A percentile compares a stretch with the other conserved stretches of the same genome.
Evolutionary conservation across 2,888 invertebrate species (phyloP).

Genomic region (Limenitis camilla): DNA sequence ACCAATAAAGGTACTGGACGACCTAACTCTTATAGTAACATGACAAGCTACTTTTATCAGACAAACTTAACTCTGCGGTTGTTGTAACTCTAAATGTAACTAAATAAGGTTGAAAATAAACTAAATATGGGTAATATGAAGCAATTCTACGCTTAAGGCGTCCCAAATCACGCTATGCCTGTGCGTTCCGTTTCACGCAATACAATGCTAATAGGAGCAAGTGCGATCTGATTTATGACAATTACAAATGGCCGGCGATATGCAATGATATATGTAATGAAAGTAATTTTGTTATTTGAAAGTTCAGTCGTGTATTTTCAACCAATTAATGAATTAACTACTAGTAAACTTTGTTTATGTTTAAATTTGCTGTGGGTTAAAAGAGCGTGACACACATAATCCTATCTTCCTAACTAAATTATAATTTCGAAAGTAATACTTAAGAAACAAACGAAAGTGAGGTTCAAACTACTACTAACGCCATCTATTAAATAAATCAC

Average conservation of each 20-base stretch:
- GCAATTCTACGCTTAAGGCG: conserved; percentile 49
- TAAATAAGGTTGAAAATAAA: conserved; percentile 16
- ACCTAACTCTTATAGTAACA: conserved; percentile 34
- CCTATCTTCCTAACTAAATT: too few relatives aligned
- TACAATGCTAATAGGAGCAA: conserved; percentile 63
- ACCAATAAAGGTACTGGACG: conserved; percentile 32
- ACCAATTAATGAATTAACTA: not conserved
- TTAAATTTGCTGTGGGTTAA: too few relatives aligned
- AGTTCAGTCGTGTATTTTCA: not conserved
- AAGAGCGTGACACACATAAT: too few relatives aligned
- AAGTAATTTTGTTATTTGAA: conserved; percentile 24
- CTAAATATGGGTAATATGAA: conserved; percentile 17
- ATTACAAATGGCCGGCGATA: conserved; percentile 40
- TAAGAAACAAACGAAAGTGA: too few relatives aligned
- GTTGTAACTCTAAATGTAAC: not conserved
- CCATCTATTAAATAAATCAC: too few relatives aligned
- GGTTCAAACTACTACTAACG: too few relatives aligned
- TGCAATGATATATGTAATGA: conserved; percentile 24
- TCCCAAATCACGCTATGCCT: conserved; percentile 55
- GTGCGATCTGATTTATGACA: conserved; percentile 54
- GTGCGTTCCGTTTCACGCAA: conserved; percentile 44
- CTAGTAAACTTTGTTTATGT: not conserved
- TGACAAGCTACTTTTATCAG: conserved; percentile 35
- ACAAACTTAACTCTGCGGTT: conserved; percentile 23
- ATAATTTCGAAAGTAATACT: too few relatives aligned